Conservation (phyloP, 64 coral and sea anemone genomes). For the Porites australiensis region DNA sequence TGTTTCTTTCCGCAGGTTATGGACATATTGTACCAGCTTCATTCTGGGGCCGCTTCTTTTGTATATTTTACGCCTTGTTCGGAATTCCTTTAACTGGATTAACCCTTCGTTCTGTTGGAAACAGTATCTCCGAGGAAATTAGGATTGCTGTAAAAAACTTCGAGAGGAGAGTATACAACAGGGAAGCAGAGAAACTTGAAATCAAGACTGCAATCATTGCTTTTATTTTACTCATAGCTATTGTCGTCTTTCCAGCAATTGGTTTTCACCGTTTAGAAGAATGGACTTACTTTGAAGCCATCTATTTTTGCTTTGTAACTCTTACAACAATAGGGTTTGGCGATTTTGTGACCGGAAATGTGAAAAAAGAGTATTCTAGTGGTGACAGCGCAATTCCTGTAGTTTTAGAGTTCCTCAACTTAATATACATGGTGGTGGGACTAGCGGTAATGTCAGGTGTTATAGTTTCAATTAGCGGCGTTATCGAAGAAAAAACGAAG, state of each 20-base stretch:
- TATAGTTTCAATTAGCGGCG: slow-evolving; percentile 94
- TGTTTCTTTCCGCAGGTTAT: slow-evolving; percentile 70
- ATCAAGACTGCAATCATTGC: slow-evolving; percentile 95
- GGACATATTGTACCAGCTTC: slow-evolving; percentile 93
- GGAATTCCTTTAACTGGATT: slow-evolving; percentile 95
- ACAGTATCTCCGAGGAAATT: slow-evolving; percentile 91
- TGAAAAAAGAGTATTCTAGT: background rate
- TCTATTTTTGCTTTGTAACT: slow-evolving; percentile 98
- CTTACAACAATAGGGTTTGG: slow-evolving; percentile 96
- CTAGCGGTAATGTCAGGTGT: slow-evolving; percentile 98
- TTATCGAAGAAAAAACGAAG: slow-evolving; percentile 98
- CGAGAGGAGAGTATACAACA: slow-evolving; percentile 90
- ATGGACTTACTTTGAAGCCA: slow-evolving; percentile 83
- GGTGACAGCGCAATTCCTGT: slow-evolving; percentile 11
- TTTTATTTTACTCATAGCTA: slow-evolving; percentile 73
- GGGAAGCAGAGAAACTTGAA: slow-evolving; percentile 93
- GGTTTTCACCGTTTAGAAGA: slow-evolving; percentile 76
- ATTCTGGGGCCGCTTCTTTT: slow-evolving; percentile 69
- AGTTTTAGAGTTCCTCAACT: slow-evolving; percentile 86
- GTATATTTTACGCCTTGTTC: slow-evolving; percentile 93
- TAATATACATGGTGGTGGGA: slow-evolving; percentile 97
- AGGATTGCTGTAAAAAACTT: slow-evolving; percentile 66
- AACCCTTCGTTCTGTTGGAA: slow-evolving; percentile 92
- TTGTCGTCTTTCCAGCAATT: slow-evolving; percentile 84
- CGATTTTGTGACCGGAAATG: slow-evolving; percentile 80